Base-by-base conservation (phyloP, 2,888 invertebrate species). In the Nomada fucata region DNA sequence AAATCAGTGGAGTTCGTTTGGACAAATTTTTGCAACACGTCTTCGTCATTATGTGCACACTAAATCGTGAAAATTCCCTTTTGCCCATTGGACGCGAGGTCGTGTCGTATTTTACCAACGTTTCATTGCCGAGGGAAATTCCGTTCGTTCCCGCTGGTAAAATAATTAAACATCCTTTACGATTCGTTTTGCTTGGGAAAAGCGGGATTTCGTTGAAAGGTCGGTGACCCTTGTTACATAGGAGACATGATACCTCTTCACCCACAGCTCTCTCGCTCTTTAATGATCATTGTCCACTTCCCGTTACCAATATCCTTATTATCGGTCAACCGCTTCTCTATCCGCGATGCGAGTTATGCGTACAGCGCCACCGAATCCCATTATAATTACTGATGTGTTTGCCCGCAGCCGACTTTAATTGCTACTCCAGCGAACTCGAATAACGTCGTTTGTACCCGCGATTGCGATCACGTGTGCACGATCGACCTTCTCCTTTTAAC, bases 231-330 rank as follows among this genome's bases (percentile, higher is more conserved):
- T 65, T 60, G 81, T 72, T 64, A 82, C 65, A 82, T 82, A 83
- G 76, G 83, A 72, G 83, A 68, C 71, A 80, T 63, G 81, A 86
- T 82, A 87, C 84, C 88, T 88, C 84, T 85, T 83, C 82, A 82
- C 82, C 77, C 73, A 70, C 81, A 83, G 81, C 84, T 80, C 87
- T 83, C 74, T 68, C 74, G 50, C 44, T 78, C 84, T 85, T 78
- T 87, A 89, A 90, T 86, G 88, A 87, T 91, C 87, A 90, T 91
- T 89, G 90, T 89, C 85, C 84, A 84, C 87, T 91, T 91, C 90
- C 90, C 87, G 90, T 89, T 90, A 85, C 85, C 90, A 89, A 90
- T 90, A 91, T 89, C 89, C 89, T 89, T 89, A 90, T 90, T 90
- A 90, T 86, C 82, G 87, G 83, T 80, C 88, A 70, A 79, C 85